phyloP scores from a whole-genome alignment of 2,888 invertebrate genomes.

The Operophtera brumata region DNA sequence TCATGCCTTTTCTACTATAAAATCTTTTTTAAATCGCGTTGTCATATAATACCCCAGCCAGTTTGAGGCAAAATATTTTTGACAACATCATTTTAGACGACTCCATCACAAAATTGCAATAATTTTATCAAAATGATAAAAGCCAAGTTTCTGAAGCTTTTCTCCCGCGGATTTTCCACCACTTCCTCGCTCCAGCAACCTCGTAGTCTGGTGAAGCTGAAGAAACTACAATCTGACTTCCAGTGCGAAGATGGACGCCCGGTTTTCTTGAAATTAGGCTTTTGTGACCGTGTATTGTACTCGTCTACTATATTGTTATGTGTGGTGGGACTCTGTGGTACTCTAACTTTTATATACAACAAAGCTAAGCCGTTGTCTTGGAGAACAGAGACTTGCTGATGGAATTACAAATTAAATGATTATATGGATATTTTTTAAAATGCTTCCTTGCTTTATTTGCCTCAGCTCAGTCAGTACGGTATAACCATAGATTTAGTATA shows the following conservation, averaged over 20 bases:
- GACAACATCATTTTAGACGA: background rate
- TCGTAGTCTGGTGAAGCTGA: constrained; percentile 27
- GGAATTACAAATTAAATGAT: too few species aligned
- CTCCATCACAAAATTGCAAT: background rate
- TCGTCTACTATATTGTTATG: constrained; percentile 32
- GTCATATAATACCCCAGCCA: too few species aligned
- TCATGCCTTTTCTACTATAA: too few species aligned
- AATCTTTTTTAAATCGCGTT: too few species aligned
- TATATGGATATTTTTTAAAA: too few species aligned
- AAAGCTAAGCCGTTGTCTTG: constrained; percentile 48
- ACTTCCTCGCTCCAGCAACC: constrained; percentile 1
- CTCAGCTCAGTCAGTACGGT: too few species aligned
- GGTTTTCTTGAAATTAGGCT: constrained; percentile 41
- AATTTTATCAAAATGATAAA: constrained; percentile 5
- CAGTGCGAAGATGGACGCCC: constrained; percentile 49
- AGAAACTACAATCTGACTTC: constrained; percentile 44
- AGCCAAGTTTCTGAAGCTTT: background rate
- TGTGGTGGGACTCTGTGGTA: constrained; percentile 29
- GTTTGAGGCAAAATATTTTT: background rate
- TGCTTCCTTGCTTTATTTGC: too few species aligned
- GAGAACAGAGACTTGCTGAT: constrained; percentile 33
- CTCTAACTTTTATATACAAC: too few species aligned
- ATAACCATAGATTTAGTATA: too few species aligned
- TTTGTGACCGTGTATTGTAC: constrained; percentile 44
- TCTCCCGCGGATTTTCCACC: constrained; percentile 10